Base-by-base conservation (phyloP, 2,113 vertebrate species). In the Jacana jacana region DNA sequence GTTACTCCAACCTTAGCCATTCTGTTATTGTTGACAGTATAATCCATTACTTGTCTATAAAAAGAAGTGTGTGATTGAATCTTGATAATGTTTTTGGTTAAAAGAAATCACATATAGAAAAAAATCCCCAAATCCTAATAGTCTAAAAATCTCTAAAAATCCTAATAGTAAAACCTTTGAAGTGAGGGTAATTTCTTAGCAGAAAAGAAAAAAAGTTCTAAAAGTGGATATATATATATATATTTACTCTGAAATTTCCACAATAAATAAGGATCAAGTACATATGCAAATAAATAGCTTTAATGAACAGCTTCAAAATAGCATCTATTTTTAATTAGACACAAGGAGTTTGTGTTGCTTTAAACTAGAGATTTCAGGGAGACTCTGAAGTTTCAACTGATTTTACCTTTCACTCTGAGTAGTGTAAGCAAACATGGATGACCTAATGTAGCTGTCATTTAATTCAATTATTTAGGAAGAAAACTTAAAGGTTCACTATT, bases 231-330 rank as follows among this genome's bases (percentile, higher is more conserved):
- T 20, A 54, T 70, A 51, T 23, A 30, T 51, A 69, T 79, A 88
- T 91, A 83, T 96, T 63, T 93, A 51, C 18, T 71, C 58, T 65
- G 30, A 96, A 95, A 95, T 90, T 84, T 90, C 64, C 60, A 60
- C 42, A 42, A 92, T 94, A 96, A 97, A 94, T 94, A 82, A 37
- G 93, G 65, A 96, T 90, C 28, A 94, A 81, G 54, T 44, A 92
- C n/a, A 9, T 63, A 58, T 52, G 70, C 77, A 96, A 89, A 97
- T 97, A 97, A 98, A 96, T 96, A 70, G 48, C 28, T 95, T 79
- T 80, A 81, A 92, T 95, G 48, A 82, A 70, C 4, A 55, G 15
- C 6, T 82, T 89, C 20, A 64, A 85, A 93, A 16, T 11, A 88
- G 11, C 14, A 65, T 66, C 55, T 86, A 10, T 80, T 96, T 88